Percentiles rank a stretch among this genome's conserved stretches.
phyloP scores from a whole-genome alignment of 2,888 invertebrate species.

The Arrhopalites spinosus region DNA sequence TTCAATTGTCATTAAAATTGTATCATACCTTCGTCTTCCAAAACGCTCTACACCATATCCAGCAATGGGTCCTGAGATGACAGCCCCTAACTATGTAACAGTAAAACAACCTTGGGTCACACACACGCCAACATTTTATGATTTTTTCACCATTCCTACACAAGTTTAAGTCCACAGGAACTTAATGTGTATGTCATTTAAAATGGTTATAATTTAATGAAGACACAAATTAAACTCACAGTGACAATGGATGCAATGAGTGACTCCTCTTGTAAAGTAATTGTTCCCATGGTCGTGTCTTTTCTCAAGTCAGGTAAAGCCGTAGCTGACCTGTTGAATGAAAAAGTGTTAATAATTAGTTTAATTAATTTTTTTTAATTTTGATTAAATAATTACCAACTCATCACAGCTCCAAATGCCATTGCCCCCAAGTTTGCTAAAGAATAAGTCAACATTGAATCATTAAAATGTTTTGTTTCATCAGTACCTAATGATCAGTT shows the following conservation, averaged over 20 bases:
- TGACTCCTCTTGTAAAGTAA: slow-evolving; percentile 46
- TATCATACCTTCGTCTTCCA: slow-evolving; percentile 43
- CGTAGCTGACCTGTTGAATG: slow-evolving; percentile 41
- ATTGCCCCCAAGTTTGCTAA: slow-evolving; percentile 53
- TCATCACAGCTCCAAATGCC: slow-evolving; percentile 50
- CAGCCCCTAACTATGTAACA: slow-evolving; percentile 53
- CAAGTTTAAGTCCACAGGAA: no score
- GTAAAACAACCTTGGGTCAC: background rate
- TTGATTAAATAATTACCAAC: slow-evolving; percentile 30
- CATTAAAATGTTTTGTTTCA: background rate
- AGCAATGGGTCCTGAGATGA: slow-evolving; percentile 53
- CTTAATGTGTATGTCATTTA: no score
- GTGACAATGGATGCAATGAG: slow-evolving; percentile 53
- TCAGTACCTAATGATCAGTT: no score
- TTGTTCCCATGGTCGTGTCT: slow-evolving; percentile 45
- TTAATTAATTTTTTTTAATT: no score
- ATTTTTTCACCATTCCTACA: background rate
- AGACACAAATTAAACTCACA: slow-evolving; percentile 36
- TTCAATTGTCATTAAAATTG: no score
- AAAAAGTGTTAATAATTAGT: no score
- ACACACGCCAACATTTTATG: background rate
- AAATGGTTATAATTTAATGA: no score
- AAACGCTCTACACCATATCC: slow-evolving; percentile 50
- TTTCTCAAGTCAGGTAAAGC: slow-evolving; percentile 53
- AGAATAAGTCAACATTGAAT: slow-evolving; percentile 3